Evolutionary conservation across 92 coral and sea anemone genomes (phyloP).

Genomic region (Ricordea florida): DNA sequence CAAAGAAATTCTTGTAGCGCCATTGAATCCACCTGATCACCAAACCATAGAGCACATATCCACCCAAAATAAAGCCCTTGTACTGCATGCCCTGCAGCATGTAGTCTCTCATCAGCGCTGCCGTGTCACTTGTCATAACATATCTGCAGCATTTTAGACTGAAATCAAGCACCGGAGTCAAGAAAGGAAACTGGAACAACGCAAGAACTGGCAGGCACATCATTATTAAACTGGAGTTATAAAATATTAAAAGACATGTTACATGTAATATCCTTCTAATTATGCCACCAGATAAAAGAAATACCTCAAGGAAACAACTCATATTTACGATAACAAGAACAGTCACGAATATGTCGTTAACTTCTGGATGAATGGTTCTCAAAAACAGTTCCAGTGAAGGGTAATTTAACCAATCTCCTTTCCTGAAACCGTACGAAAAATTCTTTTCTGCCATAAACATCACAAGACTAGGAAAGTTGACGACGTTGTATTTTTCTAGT

Average conservation of each 20-base stretch:
- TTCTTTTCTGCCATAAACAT: conserved; percentile 86
- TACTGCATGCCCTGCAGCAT: conserved; percentile 50
- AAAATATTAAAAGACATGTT: conserved; percentile 69
- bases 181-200: conserved; percentile 75
- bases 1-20: conserved; percentile 66
- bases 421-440: conserved; percentile 77
- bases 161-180: conserved; percentile 67
- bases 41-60: conserved; percentile 74
- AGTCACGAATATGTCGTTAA: conserved; percentile 85
- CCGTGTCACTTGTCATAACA: conserved; percentile 79
- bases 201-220: conserved; percentile 81
- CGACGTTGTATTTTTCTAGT: conserved; percentile 63
- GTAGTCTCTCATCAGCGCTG: conserved; percentile 72
- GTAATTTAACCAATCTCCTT: conserved; percentile 80
- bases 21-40: conserved; percentile 62
- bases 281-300: conserved; percentile 87
- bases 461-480: conserved; percentile 74
- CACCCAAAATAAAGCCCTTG: conserved; percentile 45
- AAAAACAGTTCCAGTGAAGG: conserved; percentile 74
- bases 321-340: conserved; percentile 72
- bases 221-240: conserved; percentile 82
- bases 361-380: conserved; percentile 92
- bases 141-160: conserved; percentile 75
- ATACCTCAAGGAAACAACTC: conserved; percentile 77
- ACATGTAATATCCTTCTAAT: conserved; percentile 73